These are phyloP conservation scores for human (Homo sapiens) DNA, from an alignment of 2,113 vertebrate species.

Conservation along the genomic window GRCh38 chr19:10117501-10118000, in stretches of 20 bases:
- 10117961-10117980: too few relatives aligned
- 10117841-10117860: too few relatives aligned
- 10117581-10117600: neutral
- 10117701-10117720: neutral
- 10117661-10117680: neutral
- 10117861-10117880: too few relatives aligned
- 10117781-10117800: too few relatives aligned
- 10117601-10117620: neutral
- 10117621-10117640: too few relatives aligned
- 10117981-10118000: too few relatives aligned
- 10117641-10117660: neutral
- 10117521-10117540: neutral
- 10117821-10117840: too few relatives aligned
- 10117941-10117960: too few relatives aligned
- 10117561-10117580: neutral
- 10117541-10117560: neutral
- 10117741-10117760: neutral
- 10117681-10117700: neutral
- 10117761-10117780: neutral
- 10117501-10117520: neutral
- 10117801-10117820: too few relatives aligned
- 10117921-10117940: too few relatives aligned
- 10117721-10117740: neutral
- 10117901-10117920: too few relatives aligned
- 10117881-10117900: too few relatives aligned